Base-by-base conservation (phyloP, 1,140 invertebrate species). In the Hetaerina americana region DNA sequence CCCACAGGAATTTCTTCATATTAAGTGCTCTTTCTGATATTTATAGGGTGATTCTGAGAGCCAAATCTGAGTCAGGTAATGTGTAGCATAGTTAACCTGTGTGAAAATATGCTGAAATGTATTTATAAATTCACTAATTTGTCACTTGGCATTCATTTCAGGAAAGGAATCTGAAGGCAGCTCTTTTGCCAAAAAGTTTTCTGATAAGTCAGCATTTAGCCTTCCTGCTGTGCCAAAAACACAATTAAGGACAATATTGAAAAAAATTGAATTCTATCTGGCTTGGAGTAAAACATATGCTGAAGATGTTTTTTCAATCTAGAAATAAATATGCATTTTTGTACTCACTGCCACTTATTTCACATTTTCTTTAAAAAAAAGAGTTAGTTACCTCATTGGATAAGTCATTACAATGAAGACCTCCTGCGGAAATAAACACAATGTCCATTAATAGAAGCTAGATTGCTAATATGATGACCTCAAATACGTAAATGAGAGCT, bases 21-120 rank as follows among this genome's bases (percentile, higher is more conserved):
- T 70, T 79, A 18, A 78, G 81, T 72, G 85, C 87, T 0, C 77
- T 91, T 0, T 89, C 87, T 24, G 86, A 91, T 79, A 73, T 89
- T 2, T 79, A 87, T 29, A 72, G 80, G 3, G 78, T 90, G 71
- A 76, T 90, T 18, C 78, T 76, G 15, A 76, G 79, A 29, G 81
- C 82, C 2, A 83, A 80, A 75, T 27, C 40, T 57, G 40, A 18
- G 2, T 18, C 15, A 5, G 40, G 40, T 57, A 57, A 57, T 40
- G 31, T 8, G 22, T n/a, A 57, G 3, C 22, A 3, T 57, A 3
- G 18, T 57, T 57, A 12, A 5, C 2, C 22, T 57, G 15, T 18
- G 2, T 57, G 10, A n/a, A 12, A 5, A 57, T 5, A 18, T 40
- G 18, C 3, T 57, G 22, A 57, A 18, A 10, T 12, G 15, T 5